Base-by-base conservation (phyloP, 92 coral and sea anemone genomes). In the Zoanthus sansibaricus region DNA sequence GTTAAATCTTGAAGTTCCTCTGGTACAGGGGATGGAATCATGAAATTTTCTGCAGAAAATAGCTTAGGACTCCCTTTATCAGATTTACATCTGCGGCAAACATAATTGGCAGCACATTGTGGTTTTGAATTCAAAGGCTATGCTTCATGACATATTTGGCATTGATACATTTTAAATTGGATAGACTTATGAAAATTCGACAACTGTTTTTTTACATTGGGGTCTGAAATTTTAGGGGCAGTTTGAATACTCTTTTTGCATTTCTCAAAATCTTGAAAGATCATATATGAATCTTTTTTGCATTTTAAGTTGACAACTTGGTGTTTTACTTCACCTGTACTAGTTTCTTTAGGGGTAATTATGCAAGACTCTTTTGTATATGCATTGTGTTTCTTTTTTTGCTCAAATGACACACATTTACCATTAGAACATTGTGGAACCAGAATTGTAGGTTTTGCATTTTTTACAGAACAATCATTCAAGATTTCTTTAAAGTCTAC, bases 1-100 rank as follows among this genome's bases (percentile, higher is more conserved):
- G 90, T 87, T 61, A 87, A 58, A 77, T 70, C 86, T 68, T 78
- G 69, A n/a, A 87, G 59, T 58, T 78, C 79, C 54, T 66, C 54
- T 18, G 90, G 90, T 20, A 87, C 85, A 59, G 51, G 51, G 42
- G 90, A 87, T 17, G 90, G 90, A 77, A 78, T 87, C 86, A 78
- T 87, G 16, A n/a, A 37, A 78, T 87, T 78, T 20, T 87, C 58
- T 20, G 51, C 46, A 9, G 90, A 87, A 52, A 87, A 87, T 48
- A 77, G 78, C 59, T 54, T 77, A 46, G 90, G 90, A 78, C 8
- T 68, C 71, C 69, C 20, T 76, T 87, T 87, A 79, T 87, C 90
- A 46, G 10, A 37, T 67, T 21, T 46, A 61, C 90, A 87, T 77
- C 86, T 77, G 10, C 77, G 37, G 61, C 90, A 87, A 68, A 87